Conservation (phyloP, 2,797 vertebrate genomes). For the Petrocephalus sullivani region DNA sequence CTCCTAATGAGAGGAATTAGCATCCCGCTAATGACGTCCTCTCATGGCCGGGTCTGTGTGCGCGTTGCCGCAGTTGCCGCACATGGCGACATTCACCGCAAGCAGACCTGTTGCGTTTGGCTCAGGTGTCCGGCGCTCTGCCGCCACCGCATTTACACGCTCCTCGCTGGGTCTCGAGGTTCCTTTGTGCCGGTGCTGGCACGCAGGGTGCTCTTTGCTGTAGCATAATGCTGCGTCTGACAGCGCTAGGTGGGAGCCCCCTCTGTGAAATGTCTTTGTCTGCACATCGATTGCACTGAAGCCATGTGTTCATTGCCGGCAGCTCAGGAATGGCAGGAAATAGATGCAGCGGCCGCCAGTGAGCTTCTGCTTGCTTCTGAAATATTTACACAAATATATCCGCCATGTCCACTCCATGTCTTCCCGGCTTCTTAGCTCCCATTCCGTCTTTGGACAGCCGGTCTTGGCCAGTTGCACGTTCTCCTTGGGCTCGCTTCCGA, state of each 20-base stretch:
- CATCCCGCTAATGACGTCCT: neutral
- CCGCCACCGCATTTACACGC: neutral
- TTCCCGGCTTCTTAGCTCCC: neutral
- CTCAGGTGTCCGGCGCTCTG: neutral
- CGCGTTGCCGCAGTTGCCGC: neutral
- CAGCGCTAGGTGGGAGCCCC: neutral
- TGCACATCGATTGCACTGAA: conserved; percentile 7
- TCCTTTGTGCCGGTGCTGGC: neutral
- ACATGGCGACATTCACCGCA: neutral
- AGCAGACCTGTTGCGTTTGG: neutral
- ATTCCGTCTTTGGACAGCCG: neutral
- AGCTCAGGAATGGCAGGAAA: neutral
- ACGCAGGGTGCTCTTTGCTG: neutral
- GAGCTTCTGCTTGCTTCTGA: neutral
- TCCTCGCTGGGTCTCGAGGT: neutral
- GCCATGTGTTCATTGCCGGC: neutral
- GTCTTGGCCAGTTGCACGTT: neutral
- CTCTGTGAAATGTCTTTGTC: conserved; percentile 8
- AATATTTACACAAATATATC: neutral
- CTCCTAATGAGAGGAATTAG: neutral
- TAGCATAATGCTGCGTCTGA: neutral
- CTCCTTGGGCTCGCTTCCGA: neutral
- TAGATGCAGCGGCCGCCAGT: neutral
- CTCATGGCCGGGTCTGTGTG: neutral
- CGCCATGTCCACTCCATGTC: neutral